A percentile compares a stretch with the other conserved stretches of the same genome.
These are phyloP conservation scores for Aulostomus chinensis DNA, from an alignment of 2,797 vertebrate species.

Conservation along the genomic window DNA sequence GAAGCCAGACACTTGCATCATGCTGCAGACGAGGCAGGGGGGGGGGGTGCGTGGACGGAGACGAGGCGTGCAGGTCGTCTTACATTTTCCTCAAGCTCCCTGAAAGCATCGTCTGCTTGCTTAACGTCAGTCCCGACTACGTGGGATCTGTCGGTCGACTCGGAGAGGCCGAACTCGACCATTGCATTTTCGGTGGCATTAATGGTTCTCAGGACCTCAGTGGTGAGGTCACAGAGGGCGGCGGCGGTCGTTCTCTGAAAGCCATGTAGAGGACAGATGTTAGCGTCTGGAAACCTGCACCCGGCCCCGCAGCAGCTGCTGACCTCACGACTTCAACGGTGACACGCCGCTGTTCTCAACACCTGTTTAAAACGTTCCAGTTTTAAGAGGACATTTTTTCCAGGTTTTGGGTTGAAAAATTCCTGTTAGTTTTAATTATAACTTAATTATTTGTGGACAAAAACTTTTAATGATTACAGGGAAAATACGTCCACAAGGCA, in stretches of 20 bases:
- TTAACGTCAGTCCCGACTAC: slow-evolving; percentile 75
- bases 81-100: slow-evolving; percentile 88
- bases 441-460: too few species aligned
- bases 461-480: too few species aligned
- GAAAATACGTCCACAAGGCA: too few species aligned
- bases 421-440: too few species aligned
- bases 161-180: slow-evolving; percentile 77
- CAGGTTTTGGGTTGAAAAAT: too few species aligned
- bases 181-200: slow-evolving; percentile 84
- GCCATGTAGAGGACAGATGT: slow-evolving; percentile 78
- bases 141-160: slow-evolving; percentile 63
- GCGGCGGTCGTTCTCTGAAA: slow-evolving; percentile 84
- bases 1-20: too few species aligned
- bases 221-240: slow-evolving; percentile 88
- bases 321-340: too few species aligned
- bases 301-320: slow-evolving; percentile 29
- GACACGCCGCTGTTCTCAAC: too few species aligned
- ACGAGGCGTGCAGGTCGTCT: slow-evolving; percentile 61
- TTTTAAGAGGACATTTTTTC: too few species aligned
- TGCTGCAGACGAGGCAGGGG: too few species aligned
- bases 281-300: slow-evolving; percentile 58
- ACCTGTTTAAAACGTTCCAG: too few species aligned
- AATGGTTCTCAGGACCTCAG: slow-evolving; percentile 86
- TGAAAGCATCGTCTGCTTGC: slow-evolving; percentile 81
- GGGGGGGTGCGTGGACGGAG: neutral